Base-by-base conservation (phyloP, 2,113 vertebrate species). In the Ammodytes marinus region DNA sequence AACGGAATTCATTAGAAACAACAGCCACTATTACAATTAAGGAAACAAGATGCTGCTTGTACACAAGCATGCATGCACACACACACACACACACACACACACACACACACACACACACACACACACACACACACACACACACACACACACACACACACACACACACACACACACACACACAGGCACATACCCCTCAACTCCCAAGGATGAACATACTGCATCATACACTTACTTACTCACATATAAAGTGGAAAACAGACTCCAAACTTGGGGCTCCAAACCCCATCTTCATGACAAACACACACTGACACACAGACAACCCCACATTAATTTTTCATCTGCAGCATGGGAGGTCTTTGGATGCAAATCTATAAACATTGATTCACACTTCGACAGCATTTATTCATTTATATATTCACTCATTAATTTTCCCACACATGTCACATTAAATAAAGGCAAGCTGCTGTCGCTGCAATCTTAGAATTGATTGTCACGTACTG, bases 331-430 rank as follows among this genome's bases (percentile, higher is more conserved):
- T 89, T 91, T 89, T 91, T 86, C 68, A 89, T 90, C 83, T 66
- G 78, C 52, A 61, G 78, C 85, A 68, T 86, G 86, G 91, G 84
- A 69, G 75, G 89, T 83, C 85, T 84, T 86, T 68, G 77, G 78
- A 85, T 80, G 83, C 47, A 78, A 1, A 94, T 93, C 92, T 84
- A 92, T 93, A 94, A 85, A 86, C 90, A 94, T 92, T 53, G 90
- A 95, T 93, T 94, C 91, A 77, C 85, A 84, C 87, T 90, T 92
- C 78, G 66, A 91, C 80, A 78, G 80, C 82, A 80, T 86, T 93
- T 90, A 92, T 89, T 93, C 84, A 85, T 92, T 94, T 90, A 92
- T 92, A 88, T 91, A 89, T 94, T 91, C 90, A 93, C 91, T 91
- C 88, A 83, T 94, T 91, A 87, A 91, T 84, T 89, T 55, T 19